Evolutionary conservation across 2,113 vertebrate genomes (phyloP).

Genomic region (Colinus virginianus): DNA sequence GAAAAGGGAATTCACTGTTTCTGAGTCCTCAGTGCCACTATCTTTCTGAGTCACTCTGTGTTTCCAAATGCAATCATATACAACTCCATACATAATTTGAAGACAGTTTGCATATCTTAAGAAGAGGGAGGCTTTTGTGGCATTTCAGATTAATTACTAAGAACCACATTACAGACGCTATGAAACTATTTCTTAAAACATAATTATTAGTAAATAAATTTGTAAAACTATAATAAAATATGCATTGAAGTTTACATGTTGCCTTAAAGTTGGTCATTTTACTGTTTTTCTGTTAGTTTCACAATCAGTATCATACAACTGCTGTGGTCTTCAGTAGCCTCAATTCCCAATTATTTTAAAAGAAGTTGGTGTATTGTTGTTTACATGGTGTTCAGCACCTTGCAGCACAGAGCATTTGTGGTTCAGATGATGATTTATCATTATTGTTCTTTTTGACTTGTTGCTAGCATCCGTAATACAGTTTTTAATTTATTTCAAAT

Average conservation of each 20-base stretch:
- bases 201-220: background rate
- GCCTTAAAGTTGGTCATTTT: background rate
- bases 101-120: background rate
- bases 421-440: slow-evolving; percentile 15
- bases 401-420: background rate
- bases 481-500: slow-evolving; percentile 26
- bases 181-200: background rate
- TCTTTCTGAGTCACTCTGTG: background rate
- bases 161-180: background rate
- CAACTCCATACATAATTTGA: background rate
- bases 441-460: slow-evolving; percentile 8
- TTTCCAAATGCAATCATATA: background rate
- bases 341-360: background rate
- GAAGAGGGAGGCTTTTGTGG: background rate
- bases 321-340: background rate
- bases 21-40: background rate
- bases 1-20: background rate
- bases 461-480: background rate
- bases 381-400: background rate
- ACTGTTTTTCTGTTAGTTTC: background rate
- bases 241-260: background rate
- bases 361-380: background rate
- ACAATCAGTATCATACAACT: background rate
- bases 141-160: background rate
- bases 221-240: background rate